A percentile compares a stretch with the other conserved stretches of the same genome.
Conservation (phyloP, 2,113 vertebrate species). For the Uropsilus gracilis region DNA sequence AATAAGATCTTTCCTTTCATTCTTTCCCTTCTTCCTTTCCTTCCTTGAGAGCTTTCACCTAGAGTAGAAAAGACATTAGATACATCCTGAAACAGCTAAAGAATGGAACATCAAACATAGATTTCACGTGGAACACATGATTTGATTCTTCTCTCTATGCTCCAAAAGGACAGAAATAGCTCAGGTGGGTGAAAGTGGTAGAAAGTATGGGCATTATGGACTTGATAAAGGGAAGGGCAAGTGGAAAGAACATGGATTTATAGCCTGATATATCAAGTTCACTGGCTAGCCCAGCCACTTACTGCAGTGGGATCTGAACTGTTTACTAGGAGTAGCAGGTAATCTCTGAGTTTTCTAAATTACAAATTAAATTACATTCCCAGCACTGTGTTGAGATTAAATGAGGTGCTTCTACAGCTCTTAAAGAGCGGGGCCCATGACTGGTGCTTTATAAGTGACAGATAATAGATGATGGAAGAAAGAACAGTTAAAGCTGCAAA, state of each 20-base stretch:
- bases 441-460: background rate
- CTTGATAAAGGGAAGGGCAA: background rate
- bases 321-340: background rate
- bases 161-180: background rate
- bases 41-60: background rate
- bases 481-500: background rate
- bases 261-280: background rate
- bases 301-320: no score
- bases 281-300: background rate
- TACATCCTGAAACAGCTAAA: slow-evolving; percentile 60
- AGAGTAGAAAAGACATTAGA: slow-evolving; percentile 16
- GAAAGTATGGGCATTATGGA: background rate
- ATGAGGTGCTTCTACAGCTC: background rate
- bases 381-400: background rate
- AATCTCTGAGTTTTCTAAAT: background rate
- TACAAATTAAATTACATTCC: slow-evolving; percentile 7
- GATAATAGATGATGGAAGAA: background rate
- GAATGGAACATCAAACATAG: no score
- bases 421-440: background rate
- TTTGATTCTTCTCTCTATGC: background rate
- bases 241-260: background rate
- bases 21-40: background rate
- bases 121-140: slow-evolving; percentile 29
- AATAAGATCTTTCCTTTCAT: background rate
- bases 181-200: background rate